Percentiles rank a stretch among this genome's conserved stretches.
phyloP scores from a whole-genome alignment of 2,113 vertebrate species.

The Brienomyrus longianalis region DNA sequence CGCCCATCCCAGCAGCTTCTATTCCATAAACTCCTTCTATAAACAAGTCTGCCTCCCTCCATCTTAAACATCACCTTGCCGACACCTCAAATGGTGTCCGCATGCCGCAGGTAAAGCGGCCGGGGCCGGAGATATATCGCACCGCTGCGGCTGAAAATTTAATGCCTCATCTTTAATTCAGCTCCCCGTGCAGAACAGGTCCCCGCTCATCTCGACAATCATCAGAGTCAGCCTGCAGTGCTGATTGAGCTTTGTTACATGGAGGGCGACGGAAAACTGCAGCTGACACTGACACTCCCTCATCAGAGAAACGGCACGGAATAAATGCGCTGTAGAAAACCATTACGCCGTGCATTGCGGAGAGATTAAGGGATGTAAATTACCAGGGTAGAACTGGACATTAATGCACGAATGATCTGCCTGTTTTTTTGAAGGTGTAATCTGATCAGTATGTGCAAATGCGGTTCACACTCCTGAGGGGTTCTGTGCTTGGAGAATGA shows the following conservation, averaged over 20 bases:
- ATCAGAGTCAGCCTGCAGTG: background rate
- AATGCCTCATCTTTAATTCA: conserved; percentile 17
- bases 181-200: background rate
- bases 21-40: background rate
- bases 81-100: background rate
- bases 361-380: background rate
- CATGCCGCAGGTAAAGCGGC: background rate
- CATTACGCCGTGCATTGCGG: background rate
- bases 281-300: background rate
- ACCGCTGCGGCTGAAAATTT: background rate
- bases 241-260: conserved; percentile 6
- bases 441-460: background rate
- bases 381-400: background rate
- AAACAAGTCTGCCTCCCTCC: background rate
- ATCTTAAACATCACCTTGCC: background rate
- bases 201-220: background rate
- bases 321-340: background rate
- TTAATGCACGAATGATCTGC: background rate
- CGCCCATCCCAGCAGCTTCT: background rate
- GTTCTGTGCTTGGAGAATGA: background rate
- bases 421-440: conserved; percentile 3
- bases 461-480: background rate
- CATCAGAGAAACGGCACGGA: background rate
- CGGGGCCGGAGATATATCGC: background rate
- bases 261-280: background rate